These are phyloP conservation scores for Chascanopsetta lugubris DNA, from an alignment of 2,113 vertebrate genomes.

Conservation along the genomic window DNA sequence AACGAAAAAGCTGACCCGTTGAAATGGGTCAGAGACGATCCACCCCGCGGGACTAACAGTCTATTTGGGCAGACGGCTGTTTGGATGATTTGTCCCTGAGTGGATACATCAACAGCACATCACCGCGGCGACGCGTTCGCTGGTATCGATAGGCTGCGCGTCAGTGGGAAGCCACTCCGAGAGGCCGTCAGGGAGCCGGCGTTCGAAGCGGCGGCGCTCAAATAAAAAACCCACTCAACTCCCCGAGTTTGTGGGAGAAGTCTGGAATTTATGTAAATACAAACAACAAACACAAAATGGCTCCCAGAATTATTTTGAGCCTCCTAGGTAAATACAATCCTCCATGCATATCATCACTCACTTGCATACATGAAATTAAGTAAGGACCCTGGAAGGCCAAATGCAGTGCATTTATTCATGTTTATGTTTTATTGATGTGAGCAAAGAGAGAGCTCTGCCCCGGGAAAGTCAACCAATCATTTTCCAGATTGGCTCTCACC, in stretches of 20 bases:
- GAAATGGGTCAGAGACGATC: constrained; percentile 61
- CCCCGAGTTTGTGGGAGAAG: constrained; percentile 47
- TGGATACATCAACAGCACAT: constrained; percentile 69
- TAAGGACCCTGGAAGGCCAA: constrained; percentile 78
- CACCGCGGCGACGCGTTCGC: constrained; percentile 41
- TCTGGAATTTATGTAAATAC: constrained; percentile 74
- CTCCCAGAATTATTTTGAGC: constrained; percentile 74
- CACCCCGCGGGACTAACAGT: constrained; percentile 60
- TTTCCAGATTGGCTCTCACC: constrained; percentile 76
- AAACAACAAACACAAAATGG: constrained; percentile 75
- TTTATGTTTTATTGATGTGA: constrained; percentile 86
- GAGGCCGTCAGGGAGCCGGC: constrained; percentile 7
- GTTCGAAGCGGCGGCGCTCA: constrained; percentile 43
- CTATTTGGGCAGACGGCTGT: constrained; percentile 72
- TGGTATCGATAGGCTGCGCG: constrained; percentile 58
- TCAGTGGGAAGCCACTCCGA: constrained; percentile 51
- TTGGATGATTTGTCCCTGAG: constrained; percentile 72
- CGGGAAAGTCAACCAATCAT: constrained; percentile 83
- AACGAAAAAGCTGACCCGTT: constrained; percentile 68
- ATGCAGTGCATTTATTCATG: constrained; percentile 83
- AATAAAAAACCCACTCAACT: constrained; percentile 24
- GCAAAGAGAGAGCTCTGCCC: constrained; percentile 80
- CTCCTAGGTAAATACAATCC: constrained; percentile 77
- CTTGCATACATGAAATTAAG: constrained; percentile 80
- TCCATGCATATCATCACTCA: constrained; percentile 77